Evolutionary conservation across 2,888 invertebrate species (phyloP).

Genomic region (Deladenus siricidicola): DNA sequence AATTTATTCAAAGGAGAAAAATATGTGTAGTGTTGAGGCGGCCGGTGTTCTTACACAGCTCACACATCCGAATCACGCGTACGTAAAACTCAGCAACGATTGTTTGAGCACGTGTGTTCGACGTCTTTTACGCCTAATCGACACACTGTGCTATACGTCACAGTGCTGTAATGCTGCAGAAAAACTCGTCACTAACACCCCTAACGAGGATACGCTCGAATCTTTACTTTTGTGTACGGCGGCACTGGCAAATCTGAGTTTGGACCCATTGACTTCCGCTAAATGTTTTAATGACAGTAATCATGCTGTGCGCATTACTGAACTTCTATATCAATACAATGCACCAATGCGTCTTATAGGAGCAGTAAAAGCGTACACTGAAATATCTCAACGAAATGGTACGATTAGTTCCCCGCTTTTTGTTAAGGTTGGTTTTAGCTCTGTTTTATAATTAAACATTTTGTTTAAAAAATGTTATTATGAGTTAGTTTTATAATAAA

Average conservation of each 20-base stretch:
- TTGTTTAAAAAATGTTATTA: no score
- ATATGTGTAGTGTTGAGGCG: conserved; percentile 43
- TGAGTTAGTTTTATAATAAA: no score
- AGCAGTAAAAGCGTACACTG: conserved; percentile 6
- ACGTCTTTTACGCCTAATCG: conserved; percentile 15
- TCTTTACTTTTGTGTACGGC: conserved; percentile 43
- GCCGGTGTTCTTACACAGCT: conserved; percentile 49
- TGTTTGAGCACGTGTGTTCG: conserved; percentile 27
- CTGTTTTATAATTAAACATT: no score
- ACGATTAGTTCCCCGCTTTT: no score
- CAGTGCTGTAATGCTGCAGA: no score
- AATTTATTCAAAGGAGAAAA: conserved; percentile 6
- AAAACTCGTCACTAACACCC: neutral
- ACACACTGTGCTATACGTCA: neutral
- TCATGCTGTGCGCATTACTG: neutral
- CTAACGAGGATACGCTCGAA: conserved; percentile 40
- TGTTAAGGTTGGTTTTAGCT: no score
- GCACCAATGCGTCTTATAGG: conserved; percentile 30
- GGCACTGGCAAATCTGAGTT: conserved; percentile 43
- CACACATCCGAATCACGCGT: conserved; percentile 44
- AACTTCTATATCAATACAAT: conserved; percentile 35
- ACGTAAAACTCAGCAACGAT: conserved; percentile 33
- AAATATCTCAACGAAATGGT: no score
- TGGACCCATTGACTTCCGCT: conserved; percentile 11
- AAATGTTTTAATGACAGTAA: no score